A percentile compares a stretch with the other conserved stretches of the same genome.
phyloP scores from a whole-genome alignment of 2,113 vertebrate genomes.

The Seriola dumerili region DNA sequence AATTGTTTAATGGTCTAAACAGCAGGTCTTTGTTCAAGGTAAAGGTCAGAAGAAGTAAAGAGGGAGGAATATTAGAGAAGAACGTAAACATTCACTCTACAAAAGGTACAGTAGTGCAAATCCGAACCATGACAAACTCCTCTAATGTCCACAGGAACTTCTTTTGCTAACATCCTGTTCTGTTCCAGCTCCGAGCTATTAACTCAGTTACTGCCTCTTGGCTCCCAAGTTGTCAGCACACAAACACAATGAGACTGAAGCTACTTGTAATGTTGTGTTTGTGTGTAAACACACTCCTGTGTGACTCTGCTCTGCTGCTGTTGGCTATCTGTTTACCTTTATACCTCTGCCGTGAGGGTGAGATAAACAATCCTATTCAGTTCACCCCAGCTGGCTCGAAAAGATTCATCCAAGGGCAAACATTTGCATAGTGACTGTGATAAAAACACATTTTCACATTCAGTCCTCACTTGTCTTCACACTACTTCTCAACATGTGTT shows the following conservation, averaged over 20 bases:
- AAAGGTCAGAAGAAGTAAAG: conserved; percentile 54
- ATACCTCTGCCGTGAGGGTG: conserved; percentile 37
- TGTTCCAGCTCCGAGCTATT: conserved; percentile 24
- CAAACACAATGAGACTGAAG: conserved; percentile 39
- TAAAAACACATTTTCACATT: conserved; percentile 19
- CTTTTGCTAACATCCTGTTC: conserved; percentile 67
- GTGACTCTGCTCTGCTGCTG: conserved; percentile 45
- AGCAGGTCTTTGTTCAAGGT: conserved; percentile 64
- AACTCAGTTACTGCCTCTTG: conserved; percentile 47
- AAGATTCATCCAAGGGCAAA: conserved; percentile 37
- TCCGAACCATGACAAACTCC: conserved; percentile 14
- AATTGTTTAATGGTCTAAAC: conserved; percentile 56
- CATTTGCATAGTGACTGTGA: conserved; percentile 46
- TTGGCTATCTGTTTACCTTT: conserved; percentile 59
- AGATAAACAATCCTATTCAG: conserved; percentile 29
- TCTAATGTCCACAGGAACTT: conserved; percentile 57
- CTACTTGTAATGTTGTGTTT: conserved; percentile 65
- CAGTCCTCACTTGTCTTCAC: not conserved
- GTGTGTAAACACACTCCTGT: conserved; percentile 72
- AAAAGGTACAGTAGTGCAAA: conserved; percentile 32
- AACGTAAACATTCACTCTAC: conserved; percentile 63
- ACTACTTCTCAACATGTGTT: conserved; percentile 53
- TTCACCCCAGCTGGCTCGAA: conserved; percentile 16
- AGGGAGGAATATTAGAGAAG: conserved; percentile 17
- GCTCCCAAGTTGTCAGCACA: conserved; percentile 51